phyloP scores from a whole-genome alignment of 2,888 invertebrate genomes.

The Ditylenchus weischeri region DNA sequence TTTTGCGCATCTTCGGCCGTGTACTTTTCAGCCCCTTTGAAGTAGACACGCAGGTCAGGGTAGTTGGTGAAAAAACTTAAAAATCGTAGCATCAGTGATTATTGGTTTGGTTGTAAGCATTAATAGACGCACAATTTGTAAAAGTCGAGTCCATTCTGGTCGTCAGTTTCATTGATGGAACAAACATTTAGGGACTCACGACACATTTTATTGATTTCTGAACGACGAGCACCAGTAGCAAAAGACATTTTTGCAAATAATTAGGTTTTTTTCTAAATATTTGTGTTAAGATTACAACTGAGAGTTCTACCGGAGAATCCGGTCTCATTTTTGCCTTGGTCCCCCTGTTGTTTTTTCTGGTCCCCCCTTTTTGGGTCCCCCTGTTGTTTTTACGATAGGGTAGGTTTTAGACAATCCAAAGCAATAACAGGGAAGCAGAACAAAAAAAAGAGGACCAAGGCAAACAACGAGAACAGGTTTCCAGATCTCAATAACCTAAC shows the following conservation, averaged over 20 bases:
- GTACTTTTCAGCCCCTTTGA: constrained; percentile 46
- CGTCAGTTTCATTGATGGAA: constrained; percentile 38
- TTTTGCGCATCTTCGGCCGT: constrained; percentile 42
- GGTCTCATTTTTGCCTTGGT: too few species aligned
- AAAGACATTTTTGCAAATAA: background rate
- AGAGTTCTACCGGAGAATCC: too few species aligned
- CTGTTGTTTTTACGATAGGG: too few species aligned
- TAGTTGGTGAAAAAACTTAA: constrained; percentile 41
- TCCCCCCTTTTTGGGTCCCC: too few species aligned
- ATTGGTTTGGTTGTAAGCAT: background rate
- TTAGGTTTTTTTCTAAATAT: too few species aligned
- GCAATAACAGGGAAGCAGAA: too few species aligned
- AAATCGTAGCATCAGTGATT: background rate
- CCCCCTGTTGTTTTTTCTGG: too few species aligned
- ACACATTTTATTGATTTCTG: constrained; percentile 32
- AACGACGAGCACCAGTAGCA: constrained; percentile 14
- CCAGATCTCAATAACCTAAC: too few species aligned
- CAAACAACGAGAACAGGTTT: too few species aligned
- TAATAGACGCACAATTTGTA: constrained; percentile 46
- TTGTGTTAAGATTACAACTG: too few species aligned
- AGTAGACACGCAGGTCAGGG: constrained; percentile 44
- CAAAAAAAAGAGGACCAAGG: too few species aligned
- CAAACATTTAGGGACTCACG: constrained; percentile 34
- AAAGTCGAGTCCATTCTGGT: constrained; percentile 48
- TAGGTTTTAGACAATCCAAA: too few species aligned